Base-by-base conservation (phyloP, 1,140 invertebrate species). In the Aphelinus atriplicis region DNA sequence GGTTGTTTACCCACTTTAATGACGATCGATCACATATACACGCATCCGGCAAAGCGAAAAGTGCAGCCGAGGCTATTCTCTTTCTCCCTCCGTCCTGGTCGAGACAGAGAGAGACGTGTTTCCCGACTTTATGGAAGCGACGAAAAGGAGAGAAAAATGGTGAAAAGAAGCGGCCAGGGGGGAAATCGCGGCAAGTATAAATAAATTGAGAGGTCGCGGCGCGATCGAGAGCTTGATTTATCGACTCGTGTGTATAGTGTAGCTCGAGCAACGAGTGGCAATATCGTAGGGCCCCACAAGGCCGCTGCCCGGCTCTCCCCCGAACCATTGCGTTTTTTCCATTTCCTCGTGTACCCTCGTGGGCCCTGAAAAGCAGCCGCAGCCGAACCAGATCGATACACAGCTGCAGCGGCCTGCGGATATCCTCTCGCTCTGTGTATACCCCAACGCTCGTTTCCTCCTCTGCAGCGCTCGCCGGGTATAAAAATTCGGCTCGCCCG, bases 121-220 rank as follows among this genome's bases (percentile, higher is more conserved):
- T 26, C 26, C 26, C 26, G 26, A 26, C 26, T 26, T 26, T 26
- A 26, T 26, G 26, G 26, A 26, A 26, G 26, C 26, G 26, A 26
- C 26, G 26, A 26, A 26, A 26, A 26, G 26, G 26, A 26, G 26
- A 26, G 26, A 26, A 26, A 26, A 26, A 26, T 26, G 26, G 26
- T 26, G 26, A 26, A 26, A 26, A 26, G 26, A 26, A 26, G 26
- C 26, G 26, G 26, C 26, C 26, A 26, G 26, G 26, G 26, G 61
- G 64, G 64, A 64, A 64, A 64, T 60, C 58, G 58, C 57, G 42
- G 73, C 70, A 75, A 75, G 70, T 75, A 70, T 70, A 75, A 75
- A 70, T 75, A 75, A 75, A 75, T 75, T 64, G 73, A 75, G 73
- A 55, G 73, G 1, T 70, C 61, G 51, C 26, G 26, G 26, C 26